These are phyloP conservation scores for Camponotus pennsylvanicus DNA, from an alignment of 1,140 invertebrate genomes.

Conservation along the genomic window DNA sequence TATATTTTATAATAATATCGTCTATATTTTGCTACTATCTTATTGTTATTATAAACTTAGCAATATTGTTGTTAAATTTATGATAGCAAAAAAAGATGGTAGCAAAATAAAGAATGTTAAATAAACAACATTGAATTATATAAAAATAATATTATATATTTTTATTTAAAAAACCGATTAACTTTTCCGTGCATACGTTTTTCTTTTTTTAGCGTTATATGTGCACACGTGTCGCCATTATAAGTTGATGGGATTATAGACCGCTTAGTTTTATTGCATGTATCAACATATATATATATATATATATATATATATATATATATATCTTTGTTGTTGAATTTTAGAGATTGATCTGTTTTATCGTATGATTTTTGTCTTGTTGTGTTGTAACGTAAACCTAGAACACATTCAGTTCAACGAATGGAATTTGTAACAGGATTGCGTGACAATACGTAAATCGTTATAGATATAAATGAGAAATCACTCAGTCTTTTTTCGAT, in stretches of 20 bases:
- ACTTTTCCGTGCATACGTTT: background rate
- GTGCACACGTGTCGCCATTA: conserved; percentile 11
- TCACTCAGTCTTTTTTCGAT: background rate
- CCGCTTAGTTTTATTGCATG: conserved; percentile 24
- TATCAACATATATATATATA: background rate
- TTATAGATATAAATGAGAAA: conserved; percentile 32
- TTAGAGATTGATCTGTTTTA: conserved; percentile 48
- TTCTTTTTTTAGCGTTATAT: conserved; percentile 22
- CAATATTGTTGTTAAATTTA: background rate
- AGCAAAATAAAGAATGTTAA: background rate
- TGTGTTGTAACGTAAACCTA: background rate
- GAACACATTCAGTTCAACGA: background rate
- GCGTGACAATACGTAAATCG: conserved; percentile 17
- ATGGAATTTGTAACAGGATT: conserved; percentile 40
- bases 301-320: background rate
- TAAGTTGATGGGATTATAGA: conserved; percentile 12
- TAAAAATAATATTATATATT: conserved; percentile 9
- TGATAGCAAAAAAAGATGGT: no score
- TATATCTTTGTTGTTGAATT: conserved; percentile 35
- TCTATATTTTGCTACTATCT: background rate
- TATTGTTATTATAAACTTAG: background rate
- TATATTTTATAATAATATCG: no score
- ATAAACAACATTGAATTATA: background rate
- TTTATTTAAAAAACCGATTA: background rate
- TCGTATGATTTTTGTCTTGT: conserved; percentile 7